These are phyloP conservation scores for Boleophthalmus pectinirostris DNA, from an alignment of 2,113 vertebrate genomes.

Conservation along the genomic window DNA sequence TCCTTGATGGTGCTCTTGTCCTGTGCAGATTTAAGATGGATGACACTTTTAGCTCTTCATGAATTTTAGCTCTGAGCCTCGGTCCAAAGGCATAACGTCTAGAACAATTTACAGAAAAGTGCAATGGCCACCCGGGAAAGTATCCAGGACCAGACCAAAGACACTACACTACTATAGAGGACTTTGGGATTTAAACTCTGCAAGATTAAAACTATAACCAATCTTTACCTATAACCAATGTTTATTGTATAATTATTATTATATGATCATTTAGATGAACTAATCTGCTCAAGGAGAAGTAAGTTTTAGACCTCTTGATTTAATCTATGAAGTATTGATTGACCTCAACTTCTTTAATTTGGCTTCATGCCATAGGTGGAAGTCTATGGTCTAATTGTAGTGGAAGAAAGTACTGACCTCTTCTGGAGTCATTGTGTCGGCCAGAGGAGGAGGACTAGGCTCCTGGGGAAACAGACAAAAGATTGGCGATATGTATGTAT, in stretches of 20 bases:
- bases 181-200: slow-evolving; percentile 8
- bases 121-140: not conserved
- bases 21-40: slow-evolving; percentile 52
- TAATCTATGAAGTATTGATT: not conserved
- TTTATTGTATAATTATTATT: slow-evolving; percentile 3
- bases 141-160: slow-evolving; percentile 12
- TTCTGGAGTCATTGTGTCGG: slow-evolving; percentile 87
- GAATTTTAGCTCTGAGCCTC: slow-evolving; percentile 33
- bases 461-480: slow-evolving; percentile 55
- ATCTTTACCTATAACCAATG: slow-evolving; percentile 12
- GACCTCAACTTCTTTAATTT: not conserved
- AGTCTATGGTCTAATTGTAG: not conserved
- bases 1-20: slow-evolving; percentile 31
- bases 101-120: slow-evolving; percentile 21
- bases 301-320: too few relatives aligned
- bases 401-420: slow-evolving; percentile 74
- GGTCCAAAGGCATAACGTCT: slow-evolving; percentile 11
- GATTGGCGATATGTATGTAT: too few relatives aligned
- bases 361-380: not conserved
- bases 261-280: not conserved
- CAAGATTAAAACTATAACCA: slow-evolving; percentile 16
- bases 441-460: slow-evolving; percentile 58
- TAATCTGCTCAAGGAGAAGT: too few relatives aligned
- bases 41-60: slow-evolving; percentile 54
- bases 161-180: not conserved